Evolutionary conservation across 2,797 vertebrate species (phyloP), one percentile per base, ranked within the genome.

Genomic region (Thunnus albacares): DNA sequence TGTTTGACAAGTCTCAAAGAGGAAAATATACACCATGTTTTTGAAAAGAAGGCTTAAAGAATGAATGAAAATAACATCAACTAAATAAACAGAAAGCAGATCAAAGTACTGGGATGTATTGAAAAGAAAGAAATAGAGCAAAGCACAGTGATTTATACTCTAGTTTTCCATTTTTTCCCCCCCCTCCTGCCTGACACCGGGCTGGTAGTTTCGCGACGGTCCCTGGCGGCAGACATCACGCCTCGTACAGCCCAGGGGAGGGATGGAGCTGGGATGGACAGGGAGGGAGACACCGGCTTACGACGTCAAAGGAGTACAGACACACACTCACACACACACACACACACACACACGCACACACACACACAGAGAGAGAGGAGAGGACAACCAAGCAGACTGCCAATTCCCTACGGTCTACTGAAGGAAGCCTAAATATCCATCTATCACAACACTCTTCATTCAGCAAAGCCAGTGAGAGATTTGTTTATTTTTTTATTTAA

Each of bases 271-370:
- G 92, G 94, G 93, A 95, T 94, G 92, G 94, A 95, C 95, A 93
- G 94, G 92, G 93, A 95, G 95, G 95, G 95, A 95, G 95, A 96
- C 95, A 96, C 95, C 95, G 95, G 94, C 90, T 96, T 95, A 95
- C 95, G 93, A 96, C 95, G 95, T 96, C 95, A 96, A 95, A 94
- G 90, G 90, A 92, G 88, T 82, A 90, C 87, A 93, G 81, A 91
- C 90, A 78, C 91, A 91, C 92, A 86, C 83, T 79, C 87, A 81
- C 68, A 85, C 81, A 68, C 73, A 24, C 58, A 47, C 81, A 68
- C 73, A 24, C 58, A 47, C 14, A 58, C 57, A 75, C 79, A 74
- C 26, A 78, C 63, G 58, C 70, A 75, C 78, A 52, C 49, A 74
- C 72, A 69, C 49, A 80, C 4, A 63, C 28, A 12, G 43, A 73